Conservation (phyloP, 2,888 invertebrate genomes). For the Ochlodes sylvanus region DNA sequence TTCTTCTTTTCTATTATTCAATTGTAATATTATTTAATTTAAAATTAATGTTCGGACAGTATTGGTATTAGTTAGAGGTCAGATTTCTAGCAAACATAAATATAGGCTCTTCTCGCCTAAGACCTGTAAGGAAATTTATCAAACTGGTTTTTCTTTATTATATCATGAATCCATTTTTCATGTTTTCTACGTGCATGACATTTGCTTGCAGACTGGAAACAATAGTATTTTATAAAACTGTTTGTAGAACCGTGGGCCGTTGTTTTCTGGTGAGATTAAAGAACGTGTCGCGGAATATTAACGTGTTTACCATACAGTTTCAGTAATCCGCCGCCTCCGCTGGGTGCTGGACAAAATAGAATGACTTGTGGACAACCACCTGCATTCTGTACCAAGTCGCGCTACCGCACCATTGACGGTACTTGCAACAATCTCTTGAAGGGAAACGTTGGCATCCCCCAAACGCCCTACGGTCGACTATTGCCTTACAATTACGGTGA, state of each 20-base stretch:
- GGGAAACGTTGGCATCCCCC: conserved; percentile 92
- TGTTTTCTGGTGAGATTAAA: not conserved
- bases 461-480: conserved; percentile 88
- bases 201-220: not conserved
- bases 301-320: conserved; percentile 56
- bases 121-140: too few relatives aligned
- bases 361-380: conserved; percentile 80
- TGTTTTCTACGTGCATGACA: not conserved
- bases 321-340: conserved; percentile 74
- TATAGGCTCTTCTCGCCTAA: too few relatives aligned
- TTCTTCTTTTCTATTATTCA: too few relatives aligned
- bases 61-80: too few relatives aligned
- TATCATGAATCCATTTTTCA: not conserved
- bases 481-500: conserved; percentile 88
- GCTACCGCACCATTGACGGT: conserved; percentile 93
- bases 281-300: not conserved
- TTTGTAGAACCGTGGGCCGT: not conserved
- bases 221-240: not conserved
- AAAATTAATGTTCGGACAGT: too few relatives aligned
- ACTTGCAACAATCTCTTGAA: conserved; percentile 96
- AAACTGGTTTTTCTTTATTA: not conserved
- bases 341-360: conserved; percentile 68
- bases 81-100: too few relatives aligned
- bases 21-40: too few relatives aligned
- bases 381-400: conserved; percentile 78